Evolutionary conservation across 2,797 vertebrate genomes (phyloP).

Genomic region (Rhinichthys osculus): DNA sequence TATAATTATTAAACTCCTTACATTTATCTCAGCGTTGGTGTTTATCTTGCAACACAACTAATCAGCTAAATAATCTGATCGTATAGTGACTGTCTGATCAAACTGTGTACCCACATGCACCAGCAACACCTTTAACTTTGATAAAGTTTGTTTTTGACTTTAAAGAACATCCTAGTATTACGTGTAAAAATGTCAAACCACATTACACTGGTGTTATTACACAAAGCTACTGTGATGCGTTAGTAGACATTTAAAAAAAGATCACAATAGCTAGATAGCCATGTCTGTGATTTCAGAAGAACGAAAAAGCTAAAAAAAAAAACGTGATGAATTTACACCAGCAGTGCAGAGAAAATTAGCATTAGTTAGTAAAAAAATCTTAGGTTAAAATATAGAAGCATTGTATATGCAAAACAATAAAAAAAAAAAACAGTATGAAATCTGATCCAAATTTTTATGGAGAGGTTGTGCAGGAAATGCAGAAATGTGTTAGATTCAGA

Average conservation of each 20-base stretch:
- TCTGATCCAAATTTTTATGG: not conserved
- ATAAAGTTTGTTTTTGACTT: slow-evolving; percentile 1
- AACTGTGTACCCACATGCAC: slow-evolving; percentile 2
- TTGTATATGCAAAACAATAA: not conserved
- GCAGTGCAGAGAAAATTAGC: no score
- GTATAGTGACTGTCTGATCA: not conserved
- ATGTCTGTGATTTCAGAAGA: not conserved
- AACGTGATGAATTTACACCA: not conserved
- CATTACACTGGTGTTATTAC: not conserved
- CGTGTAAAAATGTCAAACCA: slow-evolving; percentile 26
- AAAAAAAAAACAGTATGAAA: no score
- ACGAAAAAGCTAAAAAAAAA: not conserved
- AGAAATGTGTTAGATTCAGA: not conserved
- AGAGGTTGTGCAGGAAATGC: not conserved
- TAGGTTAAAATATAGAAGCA: not conserved
- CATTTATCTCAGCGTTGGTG: not conserved
- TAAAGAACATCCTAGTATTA: not conserved
- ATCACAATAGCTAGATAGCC: not conserved
- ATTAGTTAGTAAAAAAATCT: not conserved
- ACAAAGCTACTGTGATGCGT: not conserved
- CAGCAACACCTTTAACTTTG: not conserved
- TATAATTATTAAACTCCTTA: not conserved
- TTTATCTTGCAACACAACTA: not conserved
- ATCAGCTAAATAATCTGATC: not conserved
- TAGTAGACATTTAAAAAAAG: not conserved